Conservation (phyloP, 2,797 vertebrate species). For the Hydrocynus forskahlii region DNA sequence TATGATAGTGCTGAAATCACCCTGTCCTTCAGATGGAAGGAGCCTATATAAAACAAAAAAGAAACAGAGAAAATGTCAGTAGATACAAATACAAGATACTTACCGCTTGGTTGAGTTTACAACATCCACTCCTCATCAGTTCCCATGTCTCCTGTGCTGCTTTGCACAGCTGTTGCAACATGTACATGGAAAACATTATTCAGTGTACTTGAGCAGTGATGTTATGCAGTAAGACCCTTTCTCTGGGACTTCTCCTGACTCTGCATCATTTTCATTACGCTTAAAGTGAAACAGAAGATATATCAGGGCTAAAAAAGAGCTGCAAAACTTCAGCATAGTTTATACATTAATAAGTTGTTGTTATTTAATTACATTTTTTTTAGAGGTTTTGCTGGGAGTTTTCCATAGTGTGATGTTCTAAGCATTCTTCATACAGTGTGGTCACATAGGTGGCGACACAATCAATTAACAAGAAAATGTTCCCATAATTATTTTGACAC, state of each 20-base stretch:
- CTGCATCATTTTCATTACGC: slow-evolving; percentile 39
- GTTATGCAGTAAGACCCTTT: slow-evolving; percentile 43
- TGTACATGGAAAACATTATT: slow-evolving; percentile 32
- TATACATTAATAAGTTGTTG: too few species aligned
- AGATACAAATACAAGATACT: background rate
- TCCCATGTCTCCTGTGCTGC: slow-evolving; percentile 10
- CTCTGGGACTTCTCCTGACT: slow-evolving; percentile 46
- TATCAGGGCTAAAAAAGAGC: slow-evolving; percentile 41
- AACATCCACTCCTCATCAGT: slow-evolving; percentile 33
- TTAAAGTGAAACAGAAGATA: slow-evolving; percentile 55
- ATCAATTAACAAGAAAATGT: background rate
- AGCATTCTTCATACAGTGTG: background rate
- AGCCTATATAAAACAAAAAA: background rate
- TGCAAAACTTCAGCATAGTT: slow-evolving; percentile 28
- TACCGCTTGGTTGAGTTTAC: slow-evolving; percentile 25
- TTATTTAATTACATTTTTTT: background rate
- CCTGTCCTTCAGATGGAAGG: slow-evolving; percentile 25
- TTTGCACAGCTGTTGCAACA: slow-evolving; percentile 21
- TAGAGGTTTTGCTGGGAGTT: too few species aligned
- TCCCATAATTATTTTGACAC: too few species aligned
- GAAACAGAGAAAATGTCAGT: slow-evolving; percentile 22
- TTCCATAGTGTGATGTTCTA: too few species aligned
- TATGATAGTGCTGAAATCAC: slow-evolving; percentile 24
- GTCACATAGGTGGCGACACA: background rate
- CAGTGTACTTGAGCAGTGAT: slow-evolving; percentile 20